Evolutionary conservation across 2,797 vertebrate species (phyloP), one percentile per base, ranked within the genome.

Genomic region (Mormyrops attenuatus): DNA sequence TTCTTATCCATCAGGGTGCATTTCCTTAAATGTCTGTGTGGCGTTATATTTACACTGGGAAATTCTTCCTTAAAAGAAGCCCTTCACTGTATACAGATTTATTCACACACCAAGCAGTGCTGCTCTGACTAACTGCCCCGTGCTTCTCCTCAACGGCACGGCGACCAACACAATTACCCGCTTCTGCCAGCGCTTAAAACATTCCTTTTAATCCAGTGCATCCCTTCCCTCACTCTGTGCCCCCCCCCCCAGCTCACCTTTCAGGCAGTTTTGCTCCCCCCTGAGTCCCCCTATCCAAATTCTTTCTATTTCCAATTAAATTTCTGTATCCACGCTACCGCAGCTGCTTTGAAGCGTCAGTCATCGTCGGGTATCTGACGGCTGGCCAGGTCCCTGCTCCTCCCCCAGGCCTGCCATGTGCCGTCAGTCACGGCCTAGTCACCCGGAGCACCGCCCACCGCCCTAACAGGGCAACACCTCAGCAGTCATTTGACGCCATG

Each of bases 141-240:
- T 53, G 30, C 73, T 47, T 82, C 22, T 73, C 34, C n/a, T 73
- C 69, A 5, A 88, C 9, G 52, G 69, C 73, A 82, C 15, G 7
- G 49, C 22, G 69, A 84, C 73, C 53, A 38, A 38, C 17, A 41
- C 69, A 89, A 82, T 89, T 82, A 89, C 52, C 26, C 69, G 88
- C 88, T 55, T 77, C 69, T 89, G 49, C 44, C 47, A 53, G 52
- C 53, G 11, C 47, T 89, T 57, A 89, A 60, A 80, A 88, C 38
- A 89, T 38, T 44, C 52, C 50, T 93, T 92, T 66, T 91, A 80
- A 89, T 90, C 90, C 90, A n/a, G 55, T 50, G 15, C 49, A 55
- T 22, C 15, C 30, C 87, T 0, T 3, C 84, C 49, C 38, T 73
- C 44, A 47, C 55, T 77, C 26, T 49, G 26, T 20, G 17, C n/a